Base-by-base conservation (phyloP, 2,113 vertebrate genomes). In the Lontra canadensis region DNA sequence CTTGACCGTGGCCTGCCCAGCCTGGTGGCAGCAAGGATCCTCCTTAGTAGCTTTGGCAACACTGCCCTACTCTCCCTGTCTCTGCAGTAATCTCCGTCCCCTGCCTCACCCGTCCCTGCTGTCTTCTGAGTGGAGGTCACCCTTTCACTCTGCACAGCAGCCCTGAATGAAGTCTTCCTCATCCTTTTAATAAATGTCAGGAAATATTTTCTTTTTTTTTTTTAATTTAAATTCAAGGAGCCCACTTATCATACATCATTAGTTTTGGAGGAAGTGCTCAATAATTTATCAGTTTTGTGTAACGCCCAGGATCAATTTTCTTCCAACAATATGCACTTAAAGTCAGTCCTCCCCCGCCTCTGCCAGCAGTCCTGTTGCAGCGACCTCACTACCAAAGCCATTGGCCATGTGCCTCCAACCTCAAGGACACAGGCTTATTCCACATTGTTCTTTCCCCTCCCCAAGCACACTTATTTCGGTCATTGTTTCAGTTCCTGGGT, bases 341-440 rank as follows among this genome's bases (percentile, higher is more conserved):
- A 91, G 12, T 18, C 0, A 25, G 20, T 31, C 17, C 10, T 44
- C 31, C 6, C n/a, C 13, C 47, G 5, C 7, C 5, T 61, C 42
- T 14, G 14, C 6, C 17, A 10, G 42, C 7, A 39, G 15, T 12
- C 83, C 3, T 34, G 7, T 47, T 1, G 25, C 0, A 9, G 25
- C 7, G n/a, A 29, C 34, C 13, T 57, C 13, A 1, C 31, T 8
- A n/a, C 71, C 63, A 85, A 42, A 44, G 13, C 23, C 87, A 9
- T 15, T 1, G 26, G 47, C 61, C 65, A 49, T 13, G 4, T 4
- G 0, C 47, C 8, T 6, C 57, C 21, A 0, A 0, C 44, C 49
- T 36, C 86, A 67, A 86, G 7, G 52, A 86, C 36, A 61, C 0
- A 5, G 0, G 2, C 6, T 21, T 31, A 34, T 84, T 61, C 31